Evolutionary conservation across 2,113 vertebrate species (phyloP), one percentile per base, ranked within the genome.

Genomic region (Lipophrys pholis): DNA sequence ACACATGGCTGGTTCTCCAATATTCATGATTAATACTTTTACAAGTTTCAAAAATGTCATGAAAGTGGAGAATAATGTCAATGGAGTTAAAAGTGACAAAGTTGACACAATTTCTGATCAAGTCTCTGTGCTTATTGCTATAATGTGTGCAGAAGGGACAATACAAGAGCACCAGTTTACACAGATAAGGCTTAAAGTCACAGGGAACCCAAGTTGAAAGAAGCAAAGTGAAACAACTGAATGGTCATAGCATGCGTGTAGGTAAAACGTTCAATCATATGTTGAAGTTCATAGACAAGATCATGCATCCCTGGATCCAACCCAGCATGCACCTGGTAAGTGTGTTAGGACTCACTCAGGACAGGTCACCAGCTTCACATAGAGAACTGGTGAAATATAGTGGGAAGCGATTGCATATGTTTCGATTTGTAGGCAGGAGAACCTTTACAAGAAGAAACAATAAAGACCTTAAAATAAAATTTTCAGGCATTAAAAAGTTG

Each of bases 1-100:
- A 59, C 59, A 63, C 57, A 30, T 1, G 1, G 49, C 35, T n/a
- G 39, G 50, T 43, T 56, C 40, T 50, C 58, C 46, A n/a, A 43
- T 66, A 42, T 15, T 42, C 7, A 51, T 71, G 11, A n/a, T 42
- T 61, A 9, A 5, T 21, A 35, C 46, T 39, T 21, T 39, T 65
- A 41, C 14, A 48, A 9, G 1, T 66, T 50, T 57, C 11, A 48
- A 15, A 43, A 8, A 40, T 61, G 11, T n/a, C 43, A 38, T 64
- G 8, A 8, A 12, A 65, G 70, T 21, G 48, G n/a, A 67, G 14
- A 17, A 1, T 14, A 48, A 48, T 36, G 40, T 6, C 42, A 30
- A 8, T 16, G 15, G 49, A 17, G 36, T 21, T 41, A 11, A 52
- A 73, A 43, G 56, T 12, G 17, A 55, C 41, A 39, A 50, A 45